Base-by-base conservation (phyloP, 1,140 invertebrate genomes). In the Diprion similis region DNA sequence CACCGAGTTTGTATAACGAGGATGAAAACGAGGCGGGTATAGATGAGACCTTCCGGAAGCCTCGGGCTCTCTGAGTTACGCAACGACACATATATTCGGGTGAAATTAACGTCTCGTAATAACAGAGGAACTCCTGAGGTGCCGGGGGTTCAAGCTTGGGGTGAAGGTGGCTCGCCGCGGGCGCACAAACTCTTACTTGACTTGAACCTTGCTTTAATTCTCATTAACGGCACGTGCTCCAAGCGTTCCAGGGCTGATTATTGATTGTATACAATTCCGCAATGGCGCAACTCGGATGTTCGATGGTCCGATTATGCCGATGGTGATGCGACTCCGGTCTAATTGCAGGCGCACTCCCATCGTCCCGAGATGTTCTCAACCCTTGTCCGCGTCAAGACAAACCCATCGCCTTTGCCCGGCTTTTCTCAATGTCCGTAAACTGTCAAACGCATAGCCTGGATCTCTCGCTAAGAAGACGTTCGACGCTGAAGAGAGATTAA, bases 151-250 rank as follows among this genome's bases (percentile, higher is more conserved):
- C 51, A 17, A 37, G 18, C 66, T n/a, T 4, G 15, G 6, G 67
- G 45, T n/a, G 10, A 67, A 18, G 70, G 47, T 13, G 10, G 24
- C 24, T 37, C 24, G 24, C 51, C 51, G 11, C 51, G 51, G 51
- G 51, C 51, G 51, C n/a, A 59, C 51, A 4, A 18, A 59, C 70
- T 46, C 8, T 51, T 37, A 51, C 46, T 51, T 46, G 19, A 11
- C 18, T 45, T 51, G 6, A 66, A 47, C 70, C 46, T 76, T 72
- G 73, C 75, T 80, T 74, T 75, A 75, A 78, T 82, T 80, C 78
- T 81, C 78, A 75, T 81, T 81, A 80, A 68, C 74, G 77, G 78
- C 79, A 81, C 80, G 81, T 80, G 81, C 79, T 68, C 18, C 66
- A 4, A 11, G 37, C 66, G 15, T 19, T 19, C 11, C 51, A 4